Percentiles rank a stretch among this genome's conserved stretches.
Evolutionary conservation across 2,113 vertebrate species (phyloP).

Genomic region (Nymphicus hollandicus): DNA sequence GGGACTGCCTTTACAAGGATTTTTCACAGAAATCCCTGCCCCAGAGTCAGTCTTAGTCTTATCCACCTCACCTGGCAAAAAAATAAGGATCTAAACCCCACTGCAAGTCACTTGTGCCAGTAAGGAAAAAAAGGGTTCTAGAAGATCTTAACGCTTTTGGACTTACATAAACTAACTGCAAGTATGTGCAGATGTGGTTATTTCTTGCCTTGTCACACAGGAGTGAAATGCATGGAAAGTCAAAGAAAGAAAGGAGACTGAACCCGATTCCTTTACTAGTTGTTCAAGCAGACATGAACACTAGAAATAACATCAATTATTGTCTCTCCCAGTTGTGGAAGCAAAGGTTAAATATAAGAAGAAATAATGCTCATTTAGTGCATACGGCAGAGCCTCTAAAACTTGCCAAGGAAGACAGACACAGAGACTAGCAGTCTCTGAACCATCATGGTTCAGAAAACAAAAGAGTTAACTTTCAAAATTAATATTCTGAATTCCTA

Average conservation of each 20-base stretch:
- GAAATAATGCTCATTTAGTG: not conserved
- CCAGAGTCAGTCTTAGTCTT: not conserved
- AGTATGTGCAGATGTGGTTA: not conserved
- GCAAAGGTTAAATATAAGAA: not conserved
- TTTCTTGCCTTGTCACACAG: not conserved
- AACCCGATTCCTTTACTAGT: not conserved
- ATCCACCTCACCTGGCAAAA: not conserved
- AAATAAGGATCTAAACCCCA: not conserved
- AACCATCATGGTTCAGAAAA: not conserved
- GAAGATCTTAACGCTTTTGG: not conserved
- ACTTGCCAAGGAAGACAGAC: rapidly evolving
- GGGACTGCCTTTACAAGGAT: rapidly evolving
- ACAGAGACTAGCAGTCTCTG: not conserved
- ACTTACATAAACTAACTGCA: not conserved
- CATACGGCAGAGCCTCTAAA: not conserved
- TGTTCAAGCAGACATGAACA: not conserved
- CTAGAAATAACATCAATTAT: not conserved
- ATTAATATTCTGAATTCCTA: not conserved
- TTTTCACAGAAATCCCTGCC: not conserved
- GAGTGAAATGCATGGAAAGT: not conserved
- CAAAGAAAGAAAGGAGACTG: not conserved
- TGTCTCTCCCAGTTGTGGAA: not conserved
- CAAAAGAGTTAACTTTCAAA: not conserved
- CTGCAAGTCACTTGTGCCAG: not conserved
- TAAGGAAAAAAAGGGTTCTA: not conserved